Base-by-base conservation (phyloP, 1,140 invertebrate genomes). In the Schlechtendalia chinensis region DNA sequence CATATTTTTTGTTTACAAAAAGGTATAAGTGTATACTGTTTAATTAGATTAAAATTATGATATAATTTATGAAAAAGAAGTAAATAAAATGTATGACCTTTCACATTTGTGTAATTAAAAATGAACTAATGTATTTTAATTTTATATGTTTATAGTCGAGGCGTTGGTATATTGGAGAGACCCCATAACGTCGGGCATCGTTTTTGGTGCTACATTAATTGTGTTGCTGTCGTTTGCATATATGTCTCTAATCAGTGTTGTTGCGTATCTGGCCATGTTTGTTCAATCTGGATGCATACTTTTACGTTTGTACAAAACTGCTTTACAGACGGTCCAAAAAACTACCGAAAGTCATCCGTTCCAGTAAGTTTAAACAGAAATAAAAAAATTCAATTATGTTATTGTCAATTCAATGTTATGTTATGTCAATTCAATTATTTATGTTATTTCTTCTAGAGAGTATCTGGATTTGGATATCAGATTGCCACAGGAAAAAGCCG, bases 161-260 rank as follows among this genome's bases (percentile, higher is more conserved):
- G 94, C 96, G 84, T 89, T 99, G 85, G 93, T 99, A 85, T 98
- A 98, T 88, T 99, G 97, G 97, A 90, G 95, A 83, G 93, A 96
- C 89, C 93, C 95, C 81, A 96, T 94, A 88, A 95, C 95, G 86
- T 96, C 95, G 80, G 96, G 94, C 81, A 90, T 93, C 84, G 95
- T 96, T 58, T 96, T 98, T 87, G 95, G 94, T 84, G 90, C 90
- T 83, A 91, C 93, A 82, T 88, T 98, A 83, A 89, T 92, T 83
- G 90, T 96, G 83, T 91, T 98, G 82, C 88, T 98, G 85, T 95
- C 96, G 83, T 90, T 98, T 86, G 92, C 95, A 84, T 94, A 93
- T 87, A 96, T 94, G 89, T 98, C 96, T 84, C 90, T 98, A 85
- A 96, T 99, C 88, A 96, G 94, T 84, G 96, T 99, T 82, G 88